phyloP scores from a whole-genome alignment of 2,797 vertebrate species.

The Sebastes alutus region DNA sequence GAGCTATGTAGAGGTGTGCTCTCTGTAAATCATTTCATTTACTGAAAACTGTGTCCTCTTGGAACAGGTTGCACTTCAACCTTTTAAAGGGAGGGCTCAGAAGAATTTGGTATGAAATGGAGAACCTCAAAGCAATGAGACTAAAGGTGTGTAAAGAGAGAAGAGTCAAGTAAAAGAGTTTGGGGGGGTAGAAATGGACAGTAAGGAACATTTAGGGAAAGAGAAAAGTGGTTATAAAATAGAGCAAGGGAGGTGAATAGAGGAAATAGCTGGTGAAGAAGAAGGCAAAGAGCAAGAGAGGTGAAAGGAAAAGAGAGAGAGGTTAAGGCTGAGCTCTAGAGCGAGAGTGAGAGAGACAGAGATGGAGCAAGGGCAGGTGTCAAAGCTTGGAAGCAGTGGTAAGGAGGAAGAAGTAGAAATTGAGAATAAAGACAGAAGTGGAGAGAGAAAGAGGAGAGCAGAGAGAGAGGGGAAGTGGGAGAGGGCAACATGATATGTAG shows the following conservation, averaged over 20 bases:
- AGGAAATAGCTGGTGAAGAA: not conserved
- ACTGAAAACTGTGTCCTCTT: not conserved
- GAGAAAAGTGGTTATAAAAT: not conserved
- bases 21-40: not conserved
- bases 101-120: not conserved
- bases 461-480: not conserved
- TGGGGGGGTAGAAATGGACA: not conserved
- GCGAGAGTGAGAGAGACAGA: not conserved
- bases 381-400: slow-evolving; percentile 6
- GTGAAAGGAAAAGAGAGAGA: not conserved
- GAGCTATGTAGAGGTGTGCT: no score
- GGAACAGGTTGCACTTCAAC: not conserved
- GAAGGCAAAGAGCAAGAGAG: not conserved
- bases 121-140: not conserved
- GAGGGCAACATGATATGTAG: slow-evolving; percentile 1
- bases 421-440: not conserved
- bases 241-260: not conserved
- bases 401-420: not conserved
- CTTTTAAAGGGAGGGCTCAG: not conserved
- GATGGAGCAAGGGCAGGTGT: not conserved
- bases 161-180: not conserved
- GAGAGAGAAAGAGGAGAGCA: not conserved
- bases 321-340: not conserved
- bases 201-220: not conserved
- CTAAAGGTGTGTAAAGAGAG: not conserved